Evolutionary conservation across 2,797 vertebrate genomes (phyloP).

Genomic region (Cynopterus sphinx): DNA sequence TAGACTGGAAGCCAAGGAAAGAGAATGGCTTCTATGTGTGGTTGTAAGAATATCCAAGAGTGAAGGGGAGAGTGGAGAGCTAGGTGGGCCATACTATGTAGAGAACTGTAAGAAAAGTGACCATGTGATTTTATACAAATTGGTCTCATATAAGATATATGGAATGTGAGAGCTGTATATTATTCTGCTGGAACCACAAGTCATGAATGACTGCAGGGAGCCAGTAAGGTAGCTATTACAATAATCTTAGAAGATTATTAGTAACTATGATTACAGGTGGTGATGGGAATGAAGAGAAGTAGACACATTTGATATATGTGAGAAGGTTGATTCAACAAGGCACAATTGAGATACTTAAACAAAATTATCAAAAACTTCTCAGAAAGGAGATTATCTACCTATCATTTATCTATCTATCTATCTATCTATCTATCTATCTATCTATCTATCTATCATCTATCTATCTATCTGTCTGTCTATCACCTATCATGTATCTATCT

Average conservation of each 20-base stretch:
- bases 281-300: neutral
- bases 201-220: neutral
- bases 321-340: neutral
- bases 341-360: neutral
- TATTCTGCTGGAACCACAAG: neutral
- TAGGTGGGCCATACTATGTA: neutral
- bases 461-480: neutral
- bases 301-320: neutral
- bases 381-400: neutral
- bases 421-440: neutral
- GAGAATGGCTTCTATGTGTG: neutral
- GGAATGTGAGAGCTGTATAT: neutral
- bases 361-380: neutral
- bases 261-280: neutral
- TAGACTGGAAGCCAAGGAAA: neutral
- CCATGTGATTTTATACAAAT: neutral
- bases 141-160: neutral
- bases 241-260: neutral
- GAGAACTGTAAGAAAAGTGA: neutral
- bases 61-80: neutral
- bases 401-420: neutral
- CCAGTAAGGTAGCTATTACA: neutral
- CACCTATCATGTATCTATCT: neutral
- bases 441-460: neutral
- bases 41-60: neutral